phyloP scores from a whole-genome alignment of 2,888 invertebrate species.

The Epicampocera succincta region DNA sequence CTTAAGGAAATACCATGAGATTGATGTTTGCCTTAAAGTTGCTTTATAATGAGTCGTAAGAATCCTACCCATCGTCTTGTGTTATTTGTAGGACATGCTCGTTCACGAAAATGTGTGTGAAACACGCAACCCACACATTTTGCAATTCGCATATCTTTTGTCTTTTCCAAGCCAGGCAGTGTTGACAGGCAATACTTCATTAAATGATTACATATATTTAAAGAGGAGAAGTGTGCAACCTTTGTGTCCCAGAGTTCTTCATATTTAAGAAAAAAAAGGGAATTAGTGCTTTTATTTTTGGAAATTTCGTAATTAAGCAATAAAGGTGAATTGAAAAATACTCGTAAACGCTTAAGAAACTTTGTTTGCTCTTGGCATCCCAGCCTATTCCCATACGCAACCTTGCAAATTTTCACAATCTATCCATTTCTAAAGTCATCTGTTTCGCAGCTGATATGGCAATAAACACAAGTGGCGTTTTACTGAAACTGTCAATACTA shows the following conservation, averaged over 20 bases:
- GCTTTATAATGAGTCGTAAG: slow-evolving; percentile 20
- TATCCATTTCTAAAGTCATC: too few species aligned
- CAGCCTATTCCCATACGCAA: too few species aligned
- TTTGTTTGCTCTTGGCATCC: too few species aligned
- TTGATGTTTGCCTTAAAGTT: slow-evolving; percentile 39
- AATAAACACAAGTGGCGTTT: too few species aligned
- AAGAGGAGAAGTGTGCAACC: slow-evolving; percentile 32
- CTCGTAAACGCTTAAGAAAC: too few species aligned
- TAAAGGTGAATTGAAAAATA: too few species aligned
- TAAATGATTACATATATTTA: slow-evolving; percentile 51
- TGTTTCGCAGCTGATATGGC: too few species aligned
- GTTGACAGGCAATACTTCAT: slow-evolving; percentile 64
- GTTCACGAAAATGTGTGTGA: slow-evolving; percentile 51
- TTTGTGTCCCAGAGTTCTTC: not conserved
- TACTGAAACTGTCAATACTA: too few species aligned
- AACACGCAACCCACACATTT: slow-evolving; percentile 61
- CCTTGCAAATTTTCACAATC: too few species aligned
- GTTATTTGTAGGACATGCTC: slow-evolving; percentile 11
- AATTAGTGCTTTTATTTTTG: too few species aligned
- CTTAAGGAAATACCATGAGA: slow-evolving; percentile 61
- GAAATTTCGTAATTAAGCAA: too few species aligned
- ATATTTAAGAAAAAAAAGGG: not conserved
- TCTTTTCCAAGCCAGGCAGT: slow-evolving; percentile 35
- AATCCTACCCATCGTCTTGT: not conserved
- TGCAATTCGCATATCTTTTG: slow-evolving; percentile 10